Base-by-base conservation (phyloP, 2,797 vertebrate species). In the Ctenopoma multispine region DNA sequence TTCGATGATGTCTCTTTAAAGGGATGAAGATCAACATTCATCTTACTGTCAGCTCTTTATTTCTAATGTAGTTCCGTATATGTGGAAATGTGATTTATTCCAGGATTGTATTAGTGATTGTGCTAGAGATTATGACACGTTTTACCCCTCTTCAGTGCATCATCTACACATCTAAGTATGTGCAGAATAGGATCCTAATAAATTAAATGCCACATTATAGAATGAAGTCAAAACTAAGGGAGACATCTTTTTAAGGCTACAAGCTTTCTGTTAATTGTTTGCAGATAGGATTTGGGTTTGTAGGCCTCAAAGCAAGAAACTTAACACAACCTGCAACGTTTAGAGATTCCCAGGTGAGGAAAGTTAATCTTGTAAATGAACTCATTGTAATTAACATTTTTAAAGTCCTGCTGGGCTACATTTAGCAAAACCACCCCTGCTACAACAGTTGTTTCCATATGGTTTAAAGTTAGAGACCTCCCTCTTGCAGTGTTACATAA, bases 391-490 rank as follows among this genome's bases (percentile, higher is more conserved):
- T 76, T 86, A 76, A 61, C 31, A 57, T 65, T 76, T 78, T 84
- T 72, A 67, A 67, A 77, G 66, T 20, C 77, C 76, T 17, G 53
- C 77, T 80, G 80, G 63, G 72, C 47, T 60, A 68, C 66, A 63
- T 74, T 80, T 75, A 83, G 36, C 46, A 68, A 60, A 83, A 48
- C 54, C 55, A 48, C 50, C 58, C 76, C 64, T 66, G 78, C 77
- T 83, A 80, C 69, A 53, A 65, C 56, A 84, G 83, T 49, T 43
- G 40, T 85, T 88, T 86, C 85, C 80, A 87, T 87, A 81, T 82
- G 83, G 69, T 69, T 60, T 75, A 54, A 80, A 69, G 49, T 59
- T 65, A 62, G 61, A 36, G 62, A 53, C 50, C 70, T 50, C 60
- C 72, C 64, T 66, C 70, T 62, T 38, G 13, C 6, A 69, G 21